Base-by-base conservation (phyloP, 2,888 invertebrate species). In the Perdita meconis region DNA sequence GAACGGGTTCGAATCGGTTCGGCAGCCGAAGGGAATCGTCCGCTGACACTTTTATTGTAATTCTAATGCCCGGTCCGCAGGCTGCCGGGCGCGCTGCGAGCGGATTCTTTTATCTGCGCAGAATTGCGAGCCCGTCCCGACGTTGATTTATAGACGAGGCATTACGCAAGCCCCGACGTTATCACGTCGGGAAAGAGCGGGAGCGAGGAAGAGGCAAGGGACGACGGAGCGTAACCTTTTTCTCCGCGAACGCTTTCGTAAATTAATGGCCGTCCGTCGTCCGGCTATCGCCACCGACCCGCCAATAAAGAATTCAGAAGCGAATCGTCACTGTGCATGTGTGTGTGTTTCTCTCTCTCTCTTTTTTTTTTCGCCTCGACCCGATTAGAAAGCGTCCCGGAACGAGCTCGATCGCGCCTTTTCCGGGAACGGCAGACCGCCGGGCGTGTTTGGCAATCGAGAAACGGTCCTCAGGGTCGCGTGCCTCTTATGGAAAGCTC, bases 141-240 rank as follows among this genome's bases (percentile, higher is more conserved):
- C 84, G 67, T 76, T 84, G 82, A 83, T 82, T 81, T 78, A 84
- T 74, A 65, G 66, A 55, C 40, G 67, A 64, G 42, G 61, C 68
- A 47, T 84, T 79, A 79, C 71, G 85, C 74, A 79, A 79, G 30
- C 61, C 4, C n/a, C 42, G 47, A 63, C 63, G 71, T 83, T 83
- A 82, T 84, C 83, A 50, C 19, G 53, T 38, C 38, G 38, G 36
- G 30, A 22, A 47, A 63, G 44, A 73, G 50, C 16, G 24, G 56
- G 60, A 30, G 51, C 3, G n/a, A 16, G 51, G 42, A 19, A 60
- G 26, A 26, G n/a, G n/a, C n/a, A n/a, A n/a, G 51, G 53, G 63
- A 76, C 47, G 60, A 26, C 2, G 30, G 44, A 61, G 50, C 56
- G 61, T 63, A 57, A 70, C 69, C 57, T 69, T 78, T 66, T 73